Evolutionary conservation across 2,797 vertebrate species (phyloP).

Genomic region (Rhinichthys osculus): DNA sequence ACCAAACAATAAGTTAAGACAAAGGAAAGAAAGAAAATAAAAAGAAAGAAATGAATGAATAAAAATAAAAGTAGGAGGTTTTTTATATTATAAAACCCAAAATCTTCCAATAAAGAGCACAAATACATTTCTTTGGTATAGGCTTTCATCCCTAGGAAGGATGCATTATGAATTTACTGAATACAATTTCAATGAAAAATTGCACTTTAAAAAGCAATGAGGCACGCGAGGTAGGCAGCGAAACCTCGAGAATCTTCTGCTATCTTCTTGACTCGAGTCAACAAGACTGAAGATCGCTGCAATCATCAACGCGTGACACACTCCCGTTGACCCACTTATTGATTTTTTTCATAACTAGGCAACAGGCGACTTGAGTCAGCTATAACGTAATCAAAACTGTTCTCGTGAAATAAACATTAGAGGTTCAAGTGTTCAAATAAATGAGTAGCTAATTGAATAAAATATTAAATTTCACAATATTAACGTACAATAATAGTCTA

Average conservation of each 20-base stretch:
- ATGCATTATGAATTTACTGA: background rate
- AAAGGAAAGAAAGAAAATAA: too few relatives aligned
- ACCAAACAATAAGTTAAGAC: too few relatives aligned
- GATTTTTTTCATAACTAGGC: conserved; percentile 49
- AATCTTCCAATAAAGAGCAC: background rate
- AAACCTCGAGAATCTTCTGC: background rate
- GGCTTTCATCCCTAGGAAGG: too few relatives aligned
- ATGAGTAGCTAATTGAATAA: background rate
- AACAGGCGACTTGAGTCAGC: conserved; percentile 40
- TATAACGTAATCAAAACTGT: conserved; percentile 69
- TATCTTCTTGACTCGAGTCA: background rate
- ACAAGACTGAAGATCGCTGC: background rate
- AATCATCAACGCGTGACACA: conserved; percentile 23
- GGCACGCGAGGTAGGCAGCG: background rate
- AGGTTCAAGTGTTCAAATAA: background rate
- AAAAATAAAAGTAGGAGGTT: background rate
- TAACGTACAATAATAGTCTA: background rate
- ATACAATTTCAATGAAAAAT: background rate
- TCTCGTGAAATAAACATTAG: conserved; percentile 56
- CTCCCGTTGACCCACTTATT: conserved; percentile 64
- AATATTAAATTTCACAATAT: background rate
- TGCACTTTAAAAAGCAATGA: background rate
- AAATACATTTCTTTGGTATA: background rate
- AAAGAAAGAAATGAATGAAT: background rate
- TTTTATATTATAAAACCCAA: background rate